Percentiles rank a stretch among this genome's conserved stretches.
These are phyloP conservation scores for Eilema depressum DNA, from an alignment of 2,888 invertebrate species.

Conservation along the genomic window DNA sequence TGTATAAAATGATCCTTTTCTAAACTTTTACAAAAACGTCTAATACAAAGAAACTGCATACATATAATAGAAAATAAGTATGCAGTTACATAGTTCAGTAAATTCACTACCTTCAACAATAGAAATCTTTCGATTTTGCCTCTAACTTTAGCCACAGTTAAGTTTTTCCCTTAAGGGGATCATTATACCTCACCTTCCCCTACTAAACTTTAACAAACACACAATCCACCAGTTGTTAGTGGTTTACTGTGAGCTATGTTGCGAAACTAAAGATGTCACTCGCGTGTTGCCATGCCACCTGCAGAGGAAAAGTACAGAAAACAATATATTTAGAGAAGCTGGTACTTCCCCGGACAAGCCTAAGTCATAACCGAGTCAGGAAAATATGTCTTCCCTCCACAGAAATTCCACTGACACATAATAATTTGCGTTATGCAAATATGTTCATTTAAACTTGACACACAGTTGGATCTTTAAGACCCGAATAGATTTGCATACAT, in stretches of 20 bases:
- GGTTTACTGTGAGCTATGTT: background rate
- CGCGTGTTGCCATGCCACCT: background rate
- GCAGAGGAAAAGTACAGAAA: background rate
- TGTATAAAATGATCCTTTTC: too few relatives aligned
- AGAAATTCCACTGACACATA: slow-evolving; percentile 1
- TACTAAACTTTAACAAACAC: background rate
- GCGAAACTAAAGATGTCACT: background rate
- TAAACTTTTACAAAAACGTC: too few relatives aligned
- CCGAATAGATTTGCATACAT: background rate
- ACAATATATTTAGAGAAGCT: background rate
- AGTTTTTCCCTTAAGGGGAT: too few relatives aligned
- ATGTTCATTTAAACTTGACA: slow-evolving; percentile 4
- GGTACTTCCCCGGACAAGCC: background rate
- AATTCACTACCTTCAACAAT: too few relatives aligned
- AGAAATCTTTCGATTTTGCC: too few relatives aligned
- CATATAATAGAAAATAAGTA: too few relatives aligned
- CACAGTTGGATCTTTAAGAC: slow-evolving; percentile 1
- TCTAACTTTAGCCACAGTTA: too few relatives aligned
- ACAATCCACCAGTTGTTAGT: background rate
- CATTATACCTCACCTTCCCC: too few relatives aligned
- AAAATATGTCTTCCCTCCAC: background rate
- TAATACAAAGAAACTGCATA: too few relatives aligned
- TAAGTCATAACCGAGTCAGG: background rate
- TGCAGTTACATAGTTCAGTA: too few relatives aligned
- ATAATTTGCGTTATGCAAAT: background rate